A percentile compares a stretch with the other conserved stretches of the same genome.
Evolutionary conservation across 1,140 invertebrate genomes (phyloP).

Genomic region (Ericerus pela): DNA sequence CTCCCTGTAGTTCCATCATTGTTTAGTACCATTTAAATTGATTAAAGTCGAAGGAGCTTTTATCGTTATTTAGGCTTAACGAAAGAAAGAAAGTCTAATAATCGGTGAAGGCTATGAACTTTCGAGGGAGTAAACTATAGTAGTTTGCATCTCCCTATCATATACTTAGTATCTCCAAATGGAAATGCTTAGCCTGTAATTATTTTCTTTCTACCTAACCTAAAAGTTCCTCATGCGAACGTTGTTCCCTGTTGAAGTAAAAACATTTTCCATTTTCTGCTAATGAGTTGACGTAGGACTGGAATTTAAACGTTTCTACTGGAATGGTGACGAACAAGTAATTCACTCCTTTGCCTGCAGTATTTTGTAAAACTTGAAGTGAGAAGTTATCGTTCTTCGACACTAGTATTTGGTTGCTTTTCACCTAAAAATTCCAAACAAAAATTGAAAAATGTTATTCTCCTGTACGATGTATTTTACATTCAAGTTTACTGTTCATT

Average conservation of each 20-base stretch:
- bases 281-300: neutral
- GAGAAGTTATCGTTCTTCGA: neutral
- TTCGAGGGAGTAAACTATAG: too few species aligned
- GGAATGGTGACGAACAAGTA: neutral
- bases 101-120: too few species aligned
- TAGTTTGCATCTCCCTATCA: too few species aligned
- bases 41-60: too few species aligned
- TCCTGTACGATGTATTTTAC: neutral
- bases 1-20: too few species aligned
- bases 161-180: too few species aligned
- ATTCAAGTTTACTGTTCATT: neutral
- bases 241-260: conserved; percentile 12
- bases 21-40: too few species aligned
- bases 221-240: conserved; percentile 3
- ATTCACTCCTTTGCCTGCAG: neutral
- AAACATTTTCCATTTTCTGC: conserved; percentile 9
- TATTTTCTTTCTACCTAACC: neutral
- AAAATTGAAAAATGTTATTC: neutral
- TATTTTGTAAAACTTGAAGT: neutral
- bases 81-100: too few species aligned
- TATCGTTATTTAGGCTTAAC: too few species aligned
- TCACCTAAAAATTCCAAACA: neutral
- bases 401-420: neutral
- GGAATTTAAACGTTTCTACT: neutral
- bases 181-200: neutral